phyloP scores from a whole-genome alignment of 2,888 invertebrate species.

The Linyphia triangularis region DNA sequence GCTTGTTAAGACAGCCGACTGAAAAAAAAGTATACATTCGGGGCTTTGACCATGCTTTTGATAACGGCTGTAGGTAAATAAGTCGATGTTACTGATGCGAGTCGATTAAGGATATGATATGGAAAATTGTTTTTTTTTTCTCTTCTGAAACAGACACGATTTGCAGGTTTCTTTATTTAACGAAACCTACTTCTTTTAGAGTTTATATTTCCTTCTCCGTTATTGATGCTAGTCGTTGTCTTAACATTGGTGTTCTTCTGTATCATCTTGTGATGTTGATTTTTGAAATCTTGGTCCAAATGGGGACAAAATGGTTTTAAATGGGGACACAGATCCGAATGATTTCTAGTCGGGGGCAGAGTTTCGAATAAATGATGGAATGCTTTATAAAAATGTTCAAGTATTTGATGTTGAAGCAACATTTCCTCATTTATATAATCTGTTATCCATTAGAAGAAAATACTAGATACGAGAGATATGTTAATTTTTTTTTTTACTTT shows the following conservation, averaged over 20 bases:
- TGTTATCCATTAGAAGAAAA: too few relatives aligned
- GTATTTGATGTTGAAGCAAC: too few relatives aligned
- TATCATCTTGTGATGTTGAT: neutral
- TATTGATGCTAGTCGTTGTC: neutral
- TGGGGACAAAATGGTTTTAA: neutral
- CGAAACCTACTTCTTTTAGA: neutral
- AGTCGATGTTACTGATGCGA: conserved; percentile 58
- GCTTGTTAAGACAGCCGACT: conserved; percentile 15
- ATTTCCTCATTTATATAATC: too few relatives aligned
- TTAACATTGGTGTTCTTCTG: neutral
- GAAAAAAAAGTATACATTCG: conserved; percentile 29
- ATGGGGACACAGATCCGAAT: too few relatives aligned
- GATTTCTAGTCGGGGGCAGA: too few relatives aligned
- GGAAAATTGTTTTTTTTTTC: conserved; percentile 2
- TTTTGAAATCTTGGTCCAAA: neutral
- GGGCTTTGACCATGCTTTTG: conserved; percentile 12
- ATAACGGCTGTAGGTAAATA: conserved; percentile 35
- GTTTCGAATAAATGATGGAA: too few relatives aligned
- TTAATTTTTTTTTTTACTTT: too few relatives aligned
- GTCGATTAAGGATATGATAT: conserved; percentile 20
- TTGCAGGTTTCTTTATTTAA: neutral
- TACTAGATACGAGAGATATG: too few relatives aligned
- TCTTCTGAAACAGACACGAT: neutral
- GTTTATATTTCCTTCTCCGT: neutral
- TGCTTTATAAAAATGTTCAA: too few relatives aligned